A percentile compares a stretch with the other conserved stretches of the same genome.
phyloP scores from a whole-genome alignment of 2,797 vertebrate genomes.

The Okamejei kenojei region DNA sequence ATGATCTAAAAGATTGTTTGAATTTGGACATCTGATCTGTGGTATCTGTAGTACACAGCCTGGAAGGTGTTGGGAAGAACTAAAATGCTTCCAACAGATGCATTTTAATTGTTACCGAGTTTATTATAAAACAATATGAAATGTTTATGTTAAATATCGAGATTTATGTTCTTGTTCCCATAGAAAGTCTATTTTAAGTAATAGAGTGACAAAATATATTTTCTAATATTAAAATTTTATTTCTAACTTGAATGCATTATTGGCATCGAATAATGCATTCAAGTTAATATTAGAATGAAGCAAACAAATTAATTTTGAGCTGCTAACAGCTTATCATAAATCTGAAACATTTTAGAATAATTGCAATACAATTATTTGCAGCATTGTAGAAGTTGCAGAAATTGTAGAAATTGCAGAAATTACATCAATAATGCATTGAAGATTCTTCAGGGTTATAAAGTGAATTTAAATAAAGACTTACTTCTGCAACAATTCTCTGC shows the following conservation, averaged over 20 bases:
- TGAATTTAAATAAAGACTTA: neutral
- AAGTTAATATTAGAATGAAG: no score
- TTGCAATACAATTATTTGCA: no score
- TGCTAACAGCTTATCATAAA: neutral
- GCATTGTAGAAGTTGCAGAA: neutral
- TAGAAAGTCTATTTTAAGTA: neutral
- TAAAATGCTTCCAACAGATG: neutral
- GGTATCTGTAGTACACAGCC: neutral
- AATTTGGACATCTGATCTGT: neutral
- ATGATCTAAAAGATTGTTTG: neutral
- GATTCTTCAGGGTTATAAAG: conserved; percentile 17
- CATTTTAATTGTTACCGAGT: neutral
- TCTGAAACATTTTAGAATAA: neutral
- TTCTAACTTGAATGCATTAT: neutral
- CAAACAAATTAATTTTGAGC: neutral
- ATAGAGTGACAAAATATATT: neutral
- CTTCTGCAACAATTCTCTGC: neutral
- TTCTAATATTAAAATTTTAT: neutral
- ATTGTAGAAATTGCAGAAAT: neutral
- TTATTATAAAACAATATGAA: neutral
- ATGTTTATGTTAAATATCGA: neutral
- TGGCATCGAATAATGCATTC: neutral
- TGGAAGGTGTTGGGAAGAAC: neutral
- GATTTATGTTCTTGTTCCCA: neutral
- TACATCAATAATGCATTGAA: neutral